phyloP scores from a whole-genome alignment of 1,140 invertebrate genomes.

The Ylistrum balloti region DNA sequence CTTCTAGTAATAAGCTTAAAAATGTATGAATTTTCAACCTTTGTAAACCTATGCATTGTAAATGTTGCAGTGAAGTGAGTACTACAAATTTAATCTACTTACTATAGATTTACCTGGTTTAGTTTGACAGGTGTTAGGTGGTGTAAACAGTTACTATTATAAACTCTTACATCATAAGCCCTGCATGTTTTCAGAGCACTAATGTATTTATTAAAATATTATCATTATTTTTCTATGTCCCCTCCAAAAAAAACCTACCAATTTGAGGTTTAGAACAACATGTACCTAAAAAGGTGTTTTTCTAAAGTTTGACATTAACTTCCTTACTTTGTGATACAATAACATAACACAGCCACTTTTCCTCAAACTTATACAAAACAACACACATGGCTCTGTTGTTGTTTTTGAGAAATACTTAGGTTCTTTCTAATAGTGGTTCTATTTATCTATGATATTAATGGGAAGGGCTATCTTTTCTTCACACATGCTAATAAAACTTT shows the following conservation, averaged over 20 bases:
- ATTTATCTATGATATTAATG: not conserved
- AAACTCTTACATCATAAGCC: not conserved
- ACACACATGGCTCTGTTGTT: not conserved
- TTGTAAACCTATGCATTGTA: not conserved
- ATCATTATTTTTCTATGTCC: not conserved
- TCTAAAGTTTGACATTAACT: not conserved
- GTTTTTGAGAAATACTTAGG: not conserved
- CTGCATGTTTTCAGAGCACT: not conserved
- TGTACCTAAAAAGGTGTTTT: slow-evolving; percentile 21
- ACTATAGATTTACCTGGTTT: not conserved
- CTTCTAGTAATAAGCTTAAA: not conserved
- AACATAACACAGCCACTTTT: not conserved
- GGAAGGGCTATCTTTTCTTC: not conserved
- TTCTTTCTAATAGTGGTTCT: not conserved
- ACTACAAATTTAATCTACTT: slow-evolving; percentile 15
- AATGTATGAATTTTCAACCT: not conserved
- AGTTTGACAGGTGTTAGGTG: not conserved
- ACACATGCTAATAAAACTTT: not conserved
- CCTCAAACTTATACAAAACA: not conserved
- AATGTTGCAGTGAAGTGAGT: not conserved
- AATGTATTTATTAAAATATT: slow-evolving; percentile 36
- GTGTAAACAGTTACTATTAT: not conserved
- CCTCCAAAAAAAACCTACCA: not conserved
- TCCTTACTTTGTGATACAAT: not conserved
- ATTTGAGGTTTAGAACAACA: not conserved